Conservation (phyloP, 2,797 vertebrate species). For the Typhlichthys eigenmanni region DNA sequence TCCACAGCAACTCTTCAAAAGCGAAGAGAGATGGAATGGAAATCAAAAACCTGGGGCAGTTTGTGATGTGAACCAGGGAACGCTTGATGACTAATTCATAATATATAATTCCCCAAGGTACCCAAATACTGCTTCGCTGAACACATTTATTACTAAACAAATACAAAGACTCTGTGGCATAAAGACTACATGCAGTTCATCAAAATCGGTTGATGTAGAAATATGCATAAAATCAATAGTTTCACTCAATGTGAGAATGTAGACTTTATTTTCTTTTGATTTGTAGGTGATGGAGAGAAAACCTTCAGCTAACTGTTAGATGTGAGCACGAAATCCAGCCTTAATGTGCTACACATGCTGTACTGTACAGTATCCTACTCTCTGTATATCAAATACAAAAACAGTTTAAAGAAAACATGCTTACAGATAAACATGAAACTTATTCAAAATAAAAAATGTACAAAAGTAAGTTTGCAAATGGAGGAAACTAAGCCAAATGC, state of each 20-base stretch:
- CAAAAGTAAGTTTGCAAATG: too few species aligned
- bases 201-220: slow-evolving; percentile 25
- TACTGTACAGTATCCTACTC: background rate
- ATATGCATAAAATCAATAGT: slow-evolving; percentile 1
- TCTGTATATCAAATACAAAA: background rate
- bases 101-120: slow-evolving; percentile 50
- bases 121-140: slow-evolving; percentile 18
- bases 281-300: background rate
- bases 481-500: background rate
- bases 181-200: slow-evolving; percentile 12
- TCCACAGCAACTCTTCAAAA: slow-evolving; percentile 26
- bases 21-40: slow-evolving; percentile 42
- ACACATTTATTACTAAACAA: slow-evolving; percentile 35
- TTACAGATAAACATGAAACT: too few species aligned
- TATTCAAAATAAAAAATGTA: too few species aligned
- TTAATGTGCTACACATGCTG: background rate
- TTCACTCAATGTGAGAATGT: slow-evolving; percentile 2
- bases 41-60: slow-evolving; percentile 47
- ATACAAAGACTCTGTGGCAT: slow-evolving; percentile 31
- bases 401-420: too few species aligned
- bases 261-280: background rate
- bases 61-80: slow-evolving; percentile 42
- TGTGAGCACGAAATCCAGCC: background rate
- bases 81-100: slow-evolving; percentile 53
- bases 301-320: background rate